Base-by-base conservation (phyloP, 1,140 invertebrate genomes). In the Drosophila micromelanica region DNA sequence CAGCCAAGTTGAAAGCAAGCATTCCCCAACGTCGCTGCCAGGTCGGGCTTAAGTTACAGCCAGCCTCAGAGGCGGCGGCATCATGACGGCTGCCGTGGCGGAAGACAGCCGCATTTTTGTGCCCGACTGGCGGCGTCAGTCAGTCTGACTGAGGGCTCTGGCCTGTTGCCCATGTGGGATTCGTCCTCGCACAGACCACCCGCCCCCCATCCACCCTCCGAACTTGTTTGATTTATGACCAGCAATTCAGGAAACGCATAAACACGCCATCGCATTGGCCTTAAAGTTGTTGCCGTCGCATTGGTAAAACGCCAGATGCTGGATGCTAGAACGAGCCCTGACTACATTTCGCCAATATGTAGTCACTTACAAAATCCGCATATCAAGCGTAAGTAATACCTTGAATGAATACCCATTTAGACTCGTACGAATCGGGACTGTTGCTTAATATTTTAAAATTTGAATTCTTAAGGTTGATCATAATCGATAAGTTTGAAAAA, bases 201-300 rank as follows among this genome's bases (percentile, higher is more conserved):
- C 8, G 6, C 7, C 13, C 17, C 17, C 17, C 17, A 1, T 17
- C 13, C 40, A 15, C 42, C 6, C 30, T 20, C 32, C 35, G 48
- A 13, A 7, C n/a, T 37, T 46, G 49, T 37, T 13, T 71, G 78
- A 87, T 87, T 87, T 87, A 87, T 87, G 84, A 45, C 63, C 40
- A 49, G 59, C 55, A 56, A 63, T 81, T 62, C 43, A 48, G 20
- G 54, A 67, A 51, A 71, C 82, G 71, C 80, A 85, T 85, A 85
- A 86, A 85, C 82, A 86, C 61, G 63, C 61, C 62, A 81, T 72
- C 38, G 30, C 43, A 40, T 15, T 12, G 57, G 51, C 35, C 61
- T 76, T 56, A 37, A 61, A 70, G 65, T 38, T 43, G n/a, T 40
- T 40, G 12, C n/a, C 38, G n/a, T 6, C 4, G 38, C 38, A 56